Base-by-base conservation (phyloP, 2,113 vertebrate genomes). In the Otolemur garnettii region DNA sequence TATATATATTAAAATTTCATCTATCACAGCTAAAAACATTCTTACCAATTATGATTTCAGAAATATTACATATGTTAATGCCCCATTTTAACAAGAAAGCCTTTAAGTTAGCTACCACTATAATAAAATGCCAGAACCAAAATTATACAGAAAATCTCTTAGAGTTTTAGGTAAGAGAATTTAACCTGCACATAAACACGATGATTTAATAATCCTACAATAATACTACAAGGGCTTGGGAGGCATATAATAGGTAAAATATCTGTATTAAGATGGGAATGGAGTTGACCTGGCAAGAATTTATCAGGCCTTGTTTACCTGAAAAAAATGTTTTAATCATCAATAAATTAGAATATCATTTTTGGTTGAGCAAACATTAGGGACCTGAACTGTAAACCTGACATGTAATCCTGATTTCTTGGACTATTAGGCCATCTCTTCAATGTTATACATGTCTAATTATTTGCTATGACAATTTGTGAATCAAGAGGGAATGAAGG, bases 101-200 rank as follows among this genome's bases (percentile, higher is more conserved):
- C 53, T 87, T 68, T 30, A 87, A 62, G 26, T 90, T 53, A 75
- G 57, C 90, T 89, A 78, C 62, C 14, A 93, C 13, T 71, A 82
- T 57, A 94, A 90, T 53, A 86, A 97, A 83, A 92, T 75, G 7
- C 21, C 59, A 90, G 12, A 94, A 95, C 9, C 42, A 94, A 90
- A 90, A 68, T 71, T 90, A 90, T 21, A 80, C 35, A 28, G 11
- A 84, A 97, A 90, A 77, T 74, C 5, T 72, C 59, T 89, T 94
- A 75, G 59, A 72, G 9, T 79, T 96, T 86, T 83, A 57, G 28
- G 21, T 90, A 93, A 92, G 7, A 87, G 18, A 83, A 81, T 96
- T 57, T 93, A n/a, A 89, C 26, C 69, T 90, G 50, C 83, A 75
- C 45, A 66, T 90, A 93, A 92, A 84, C 50, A 75, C 78, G 35